Conservation (phyloP, 2,888 invertebrate species). For the Amblyjoppa proteus region DNA sequence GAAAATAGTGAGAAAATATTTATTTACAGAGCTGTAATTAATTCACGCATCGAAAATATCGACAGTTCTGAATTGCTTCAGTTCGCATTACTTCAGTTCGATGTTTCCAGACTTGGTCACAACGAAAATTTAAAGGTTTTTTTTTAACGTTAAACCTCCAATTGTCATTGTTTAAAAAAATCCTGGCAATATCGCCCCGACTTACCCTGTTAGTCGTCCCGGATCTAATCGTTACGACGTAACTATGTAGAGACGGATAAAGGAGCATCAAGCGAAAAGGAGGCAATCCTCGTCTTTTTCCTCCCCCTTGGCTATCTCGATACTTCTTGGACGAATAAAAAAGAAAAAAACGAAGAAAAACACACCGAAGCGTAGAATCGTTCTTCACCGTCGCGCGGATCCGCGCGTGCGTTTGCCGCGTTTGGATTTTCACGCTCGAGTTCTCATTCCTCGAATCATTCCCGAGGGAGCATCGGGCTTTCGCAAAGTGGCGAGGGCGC, state of each 20-base stretch:
- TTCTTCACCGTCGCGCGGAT: conserved; percentile 4
- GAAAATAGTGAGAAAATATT: too few species aligned
- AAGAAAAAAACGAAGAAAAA: conserved; percentile 10
- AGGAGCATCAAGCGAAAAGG: conserved; percentile 16
- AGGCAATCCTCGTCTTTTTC: conserved; percentile 32
- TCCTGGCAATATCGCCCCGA: background rate
- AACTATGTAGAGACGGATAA: conserved; percentile 68
- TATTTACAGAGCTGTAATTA: too few species aligned
- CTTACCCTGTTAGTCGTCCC: conserved; percentile 68
- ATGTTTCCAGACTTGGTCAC: too few species aligned
- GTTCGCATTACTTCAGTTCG: too few species aligned
- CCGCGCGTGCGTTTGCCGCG: conserved; percentile 13
- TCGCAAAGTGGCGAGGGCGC: conserved; percentile 39
- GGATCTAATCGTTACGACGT: conserved; percentile 80
- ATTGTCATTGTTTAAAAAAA: too few species aligned
- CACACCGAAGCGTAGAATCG: conserved; percentile 15
- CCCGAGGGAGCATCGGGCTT: conserved; percentile 30
- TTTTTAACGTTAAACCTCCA: too few species aligned
- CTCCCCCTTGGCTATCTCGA: background rate
- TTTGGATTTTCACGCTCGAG: conserved; percentile 44
- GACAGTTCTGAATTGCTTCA: too few species aligned
- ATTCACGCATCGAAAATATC: too few species aligned
- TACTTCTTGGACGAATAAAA: conserved; percentile 6
- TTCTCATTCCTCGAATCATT: conserved; percentile 49
- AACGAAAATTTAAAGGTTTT: too few species aligned